Percentiles rank a stretch among this genome's conserved stretches.
Evolutionary conservation across 2,888 invertebrate genomes (phyloP).

Genomic region (Lasioglossum lativentre): DNA sequence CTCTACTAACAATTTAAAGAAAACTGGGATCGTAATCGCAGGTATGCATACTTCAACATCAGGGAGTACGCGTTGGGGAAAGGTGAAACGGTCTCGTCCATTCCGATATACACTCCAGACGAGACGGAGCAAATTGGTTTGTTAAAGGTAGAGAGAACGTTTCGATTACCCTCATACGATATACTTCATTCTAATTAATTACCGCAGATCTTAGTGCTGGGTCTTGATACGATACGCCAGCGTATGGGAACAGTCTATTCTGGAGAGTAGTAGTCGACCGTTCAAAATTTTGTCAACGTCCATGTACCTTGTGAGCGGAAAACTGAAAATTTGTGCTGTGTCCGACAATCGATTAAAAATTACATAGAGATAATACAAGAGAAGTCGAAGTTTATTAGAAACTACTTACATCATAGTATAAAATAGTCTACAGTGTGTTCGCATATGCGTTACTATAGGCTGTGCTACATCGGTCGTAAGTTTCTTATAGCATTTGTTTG

Average conservation of each 20-base stretch:
- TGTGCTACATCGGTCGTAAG: neutral
- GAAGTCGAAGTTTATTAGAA: constrained; percentile 47
- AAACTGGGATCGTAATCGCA: constrained; percentile 44
- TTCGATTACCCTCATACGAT: neutral
- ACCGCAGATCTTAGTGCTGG: constrained; percentile 72
- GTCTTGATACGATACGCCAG: constrained; percentile 69
- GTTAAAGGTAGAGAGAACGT: constrained; percentile 71
- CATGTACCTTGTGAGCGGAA: neutral
- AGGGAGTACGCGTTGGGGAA: constrained; percentile 72
- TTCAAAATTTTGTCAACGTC: neutral
- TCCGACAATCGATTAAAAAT: constrained; percentile 17
- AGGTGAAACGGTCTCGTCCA: constrained; percentile 58
- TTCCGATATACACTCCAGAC: constrained; percentile 68
- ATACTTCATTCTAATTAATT: constrained; percentile 1
- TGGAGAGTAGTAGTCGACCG: neutral
- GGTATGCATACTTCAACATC: constrained; percentile 76
- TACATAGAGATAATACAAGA: neutral
- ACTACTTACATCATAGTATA: constrained; percentile 48
- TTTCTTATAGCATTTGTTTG: neutral
- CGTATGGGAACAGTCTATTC: constrained; percentile 43
- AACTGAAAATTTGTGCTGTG: neutral
- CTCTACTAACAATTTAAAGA: neutral
- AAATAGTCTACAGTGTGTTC: constrained; percentile 36
- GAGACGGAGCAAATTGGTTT: constrained; percentile 72
- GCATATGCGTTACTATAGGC: neutral